Conservation (phyloP, 2,113 vertebrate genomes). For the Xenopus laevis region DNA sequence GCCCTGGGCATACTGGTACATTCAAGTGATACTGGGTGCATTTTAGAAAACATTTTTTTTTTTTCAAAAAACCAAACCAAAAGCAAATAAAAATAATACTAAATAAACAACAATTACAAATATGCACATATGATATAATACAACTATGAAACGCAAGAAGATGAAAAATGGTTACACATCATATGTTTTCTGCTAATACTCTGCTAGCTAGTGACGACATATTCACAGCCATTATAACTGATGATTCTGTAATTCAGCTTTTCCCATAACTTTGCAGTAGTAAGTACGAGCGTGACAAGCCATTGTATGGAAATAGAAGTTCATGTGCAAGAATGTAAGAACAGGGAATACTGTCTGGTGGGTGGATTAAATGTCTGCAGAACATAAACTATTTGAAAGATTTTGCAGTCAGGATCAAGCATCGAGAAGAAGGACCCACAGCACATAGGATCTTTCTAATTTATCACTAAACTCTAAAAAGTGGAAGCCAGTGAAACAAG, state of each 20-base stretch:
- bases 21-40: too few species aligned
- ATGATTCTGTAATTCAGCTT: not conserved
- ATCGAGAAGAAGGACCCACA: constrained; percentile 8
- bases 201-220: not conserved
- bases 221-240: constrained; percentile 16
- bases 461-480: constrained; percentile 39
- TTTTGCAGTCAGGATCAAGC: constrained; percentile 21
- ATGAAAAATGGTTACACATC: too few species aligned
- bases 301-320: constrained; percentile 21
- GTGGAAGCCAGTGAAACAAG: constrained; percentile 32
- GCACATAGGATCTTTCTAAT: constrained; percentile 31
- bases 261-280: not conserved
- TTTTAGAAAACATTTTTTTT: too few species aligned
- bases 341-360: constrained; percentile 10
- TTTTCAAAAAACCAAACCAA: too few species aligned
- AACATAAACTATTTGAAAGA: constrained; percentile 8
- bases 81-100: too few species aligned
- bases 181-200: too few species aligned
- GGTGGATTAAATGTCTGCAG: constrained; percentile 22
- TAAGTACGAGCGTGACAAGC: not conserved
- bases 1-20: too few species aligned
- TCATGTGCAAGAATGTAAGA: constrained; percentile 15
- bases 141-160: too few species aligned
- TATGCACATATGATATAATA: too few species aligned
- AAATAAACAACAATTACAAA: too few species aligned